These are phyloP conservation scores for Notarius lentiginosus DNA, from an alignment of 2,113 vertebrate species.

Conservation along the genomic window DNA sequence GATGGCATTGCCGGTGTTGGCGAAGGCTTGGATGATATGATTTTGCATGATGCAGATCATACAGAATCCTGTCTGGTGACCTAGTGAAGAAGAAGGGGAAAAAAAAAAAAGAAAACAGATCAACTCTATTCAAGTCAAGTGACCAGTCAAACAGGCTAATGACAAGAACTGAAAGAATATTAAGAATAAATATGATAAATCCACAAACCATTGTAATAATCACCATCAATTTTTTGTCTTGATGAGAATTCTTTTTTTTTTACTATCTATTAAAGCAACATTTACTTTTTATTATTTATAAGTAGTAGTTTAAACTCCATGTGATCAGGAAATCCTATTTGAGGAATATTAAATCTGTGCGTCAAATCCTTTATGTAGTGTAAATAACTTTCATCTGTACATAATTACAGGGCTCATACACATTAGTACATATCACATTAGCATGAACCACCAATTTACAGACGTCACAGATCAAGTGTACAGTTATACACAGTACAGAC, in stretches of 20 bases:
- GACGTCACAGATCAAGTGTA: not conserved
- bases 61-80: conserved; percentile 90
- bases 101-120: not conserved
- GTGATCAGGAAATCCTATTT: not conserved
- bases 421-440: not conserved
- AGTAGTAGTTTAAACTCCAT: not conserved
- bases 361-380: not conserved
- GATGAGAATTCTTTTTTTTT: too few relatives aligned
- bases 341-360: not conserved
- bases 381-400: not conserved
- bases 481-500: not conserved
- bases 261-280: not conserved
- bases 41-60: conserved; percentile 98
- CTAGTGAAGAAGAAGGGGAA: conserved; percentile 64
- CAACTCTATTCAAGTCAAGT: not conserved
- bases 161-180: too few relatives aligned
- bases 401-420: not conserved
- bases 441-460: not conserved
- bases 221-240: too few relatives aligned
- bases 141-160: not conserved
- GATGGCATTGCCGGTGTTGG: conserved; percentile 91
- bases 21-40: conserved; percentile 90
- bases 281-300: not conserved
- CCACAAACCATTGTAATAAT: too few relatives aligned
- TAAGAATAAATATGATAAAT: too few relatives aligned